Evolutionary conservation across 2,888 invertebrate species (phyloP).

Genomic region (Caenorhabditis sinica): DNA sequence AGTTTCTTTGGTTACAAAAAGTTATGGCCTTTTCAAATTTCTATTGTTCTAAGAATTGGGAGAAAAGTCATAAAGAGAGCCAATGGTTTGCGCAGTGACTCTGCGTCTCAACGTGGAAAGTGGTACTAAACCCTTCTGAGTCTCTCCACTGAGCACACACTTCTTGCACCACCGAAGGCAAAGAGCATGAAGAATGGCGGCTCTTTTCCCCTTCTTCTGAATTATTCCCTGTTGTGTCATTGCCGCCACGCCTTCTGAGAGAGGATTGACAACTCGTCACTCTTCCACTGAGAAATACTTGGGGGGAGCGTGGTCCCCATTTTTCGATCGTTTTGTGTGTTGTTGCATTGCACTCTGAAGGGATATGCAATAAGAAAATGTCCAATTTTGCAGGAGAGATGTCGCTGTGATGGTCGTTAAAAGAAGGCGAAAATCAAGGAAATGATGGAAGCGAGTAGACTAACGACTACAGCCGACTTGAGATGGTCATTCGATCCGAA

Average conservation of each 20-base stretch:
- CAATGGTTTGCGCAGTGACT: conserved; percentile 9
- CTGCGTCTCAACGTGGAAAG: conserved; percentile 15
- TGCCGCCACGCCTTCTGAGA: conserved; percentile 35
- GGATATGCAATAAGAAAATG: neutral
- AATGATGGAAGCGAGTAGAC: neutral
- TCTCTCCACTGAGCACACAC: neutral
- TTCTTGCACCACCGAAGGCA: neutral
- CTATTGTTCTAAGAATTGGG: neutral
- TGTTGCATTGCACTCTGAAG: conserved; percentile 23
- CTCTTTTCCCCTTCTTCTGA: conserved; percentile 34
- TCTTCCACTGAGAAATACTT: conserved; percentile 3
- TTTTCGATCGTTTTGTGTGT: conserved; percentile 7
- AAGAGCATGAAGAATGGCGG: conserved; percentile 20
- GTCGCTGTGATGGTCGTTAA: neutral
- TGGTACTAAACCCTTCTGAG: conserved; percentile 12
- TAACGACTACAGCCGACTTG: neutral
- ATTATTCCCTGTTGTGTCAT: conserved; percentile 65
- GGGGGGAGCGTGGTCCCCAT: neutral
- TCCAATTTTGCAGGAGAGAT: conserved; percentile 20
- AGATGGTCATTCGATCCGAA: conserved; percentile 53
- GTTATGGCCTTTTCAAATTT: neutral
- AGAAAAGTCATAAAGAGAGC: conserved; percentile 42
- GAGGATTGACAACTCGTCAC: conserved; percentile 53
- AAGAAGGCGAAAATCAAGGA: neutral
- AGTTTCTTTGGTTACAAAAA: no score